phyloP scores from a whole-genome alignment of 1,140 invertebrate species.

The Atopsyche davidsoni region DNA sequence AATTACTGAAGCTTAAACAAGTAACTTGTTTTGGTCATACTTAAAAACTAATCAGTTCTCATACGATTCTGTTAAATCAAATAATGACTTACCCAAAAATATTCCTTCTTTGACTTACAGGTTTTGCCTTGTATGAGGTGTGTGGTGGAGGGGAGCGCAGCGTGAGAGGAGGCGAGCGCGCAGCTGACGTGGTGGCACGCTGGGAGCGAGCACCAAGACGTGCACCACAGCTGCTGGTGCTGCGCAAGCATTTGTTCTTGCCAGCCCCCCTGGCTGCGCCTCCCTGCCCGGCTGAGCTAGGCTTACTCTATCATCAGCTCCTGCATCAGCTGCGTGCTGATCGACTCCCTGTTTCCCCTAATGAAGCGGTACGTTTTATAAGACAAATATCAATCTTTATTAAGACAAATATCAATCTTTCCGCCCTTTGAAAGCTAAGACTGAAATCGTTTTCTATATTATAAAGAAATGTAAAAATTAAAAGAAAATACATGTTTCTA shows the following conservation, averaged over 20 bases:
- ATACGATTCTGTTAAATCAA: too few species aligned
- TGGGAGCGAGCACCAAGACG: constrained; percentile 82
- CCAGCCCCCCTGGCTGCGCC: constrained; percentile 62
- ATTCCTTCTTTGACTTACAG: constrained; percentile 11
- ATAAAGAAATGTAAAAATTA: too few species aligned
- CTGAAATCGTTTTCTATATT: too few species aligned
- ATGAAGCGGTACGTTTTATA: constrained; percentile 74
- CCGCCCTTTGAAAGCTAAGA: too few species aligned
- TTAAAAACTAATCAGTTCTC: too few species aligned
- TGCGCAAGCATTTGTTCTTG: constrained; percentile 89
- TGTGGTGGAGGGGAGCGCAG: constrained; percentile 75
- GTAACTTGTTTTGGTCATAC: constrained; percentile 51
- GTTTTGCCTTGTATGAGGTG: constrained; percentile 31
- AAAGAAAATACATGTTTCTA: too few species aligned
- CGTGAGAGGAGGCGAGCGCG: constrained; percentile 77
- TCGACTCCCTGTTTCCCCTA: constrained; percentile 83
- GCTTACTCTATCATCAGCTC: constrained; percentile 93
- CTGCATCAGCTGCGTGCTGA: constrained; percentile 84
- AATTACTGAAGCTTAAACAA: too few species aligned
- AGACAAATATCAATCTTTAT: too few species aligned
- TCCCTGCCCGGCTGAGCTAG: constrained; percentile 87
- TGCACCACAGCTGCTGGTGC: constrained; percentile 65
- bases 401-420: too few species aligned
- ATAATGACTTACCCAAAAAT: too few species aligned
- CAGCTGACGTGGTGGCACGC: constrained; percentile 90